A percentile compares a stretch with the other conserved stretches of the same genome.
These are phyloP conservation scores for Microdon myrmicae DNA, from an alignment of 2,888 invertebrate genomes.

Conservation along the genomic window DNA sequence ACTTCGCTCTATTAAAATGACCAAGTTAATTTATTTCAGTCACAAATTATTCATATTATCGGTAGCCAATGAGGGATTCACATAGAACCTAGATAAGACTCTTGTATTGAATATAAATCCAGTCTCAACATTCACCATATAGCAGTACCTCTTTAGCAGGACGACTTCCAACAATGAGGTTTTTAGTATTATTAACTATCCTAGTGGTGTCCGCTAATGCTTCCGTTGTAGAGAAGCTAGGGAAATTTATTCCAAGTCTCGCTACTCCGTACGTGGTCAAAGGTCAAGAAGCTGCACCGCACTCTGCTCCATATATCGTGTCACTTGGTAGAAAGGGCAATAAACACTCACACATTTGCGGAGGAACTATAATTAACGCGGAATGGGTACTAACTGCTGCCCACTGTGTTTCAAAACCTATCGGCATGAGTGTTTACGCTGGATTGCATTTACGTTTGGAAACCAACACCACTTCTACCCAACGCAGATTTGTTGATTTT, in stretches of 20 bases:
- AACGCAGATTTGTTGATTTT: slow-evolving; percentile 58
- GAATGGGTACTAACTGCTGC: slow-evolving; percentile 66
- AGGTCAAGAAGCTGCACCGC: slow-evolving; percentile 63
- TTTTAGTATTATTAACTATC: no score
- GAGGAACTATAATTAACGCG: slow-evolving; percentile 66
- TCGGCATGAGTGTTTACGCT: slow-evolving; percentile 61
- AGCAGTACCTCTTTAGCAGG: no score
- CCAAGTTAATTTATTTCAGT: no score
- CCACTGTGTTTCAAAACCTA: slow-evolving; percentile 60
- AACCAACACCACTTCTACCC: slow-evolving; percentile 55
- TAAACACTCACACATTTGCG: slow-evolving; percentile 65
- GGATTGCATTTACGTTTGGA: slow-evolving; percentile 64
- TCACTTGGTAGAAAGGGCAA: slow-evolving; percentile 59
- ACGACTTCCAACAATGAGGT: slow-evolving; percentile 58
- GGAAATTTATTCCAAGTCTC: slow-evolving; percentile 57
- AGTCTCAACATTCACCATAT: no score
- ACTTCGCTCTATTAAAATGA: no score
- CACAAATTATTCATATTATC: no score
- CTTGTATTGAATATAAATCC: no score
- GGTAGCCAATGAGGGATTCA: no score
- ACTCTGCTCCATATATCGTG: slow-evolving; percentile 67
- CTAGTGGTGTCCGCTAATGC: slow-evolving; percentile 57
- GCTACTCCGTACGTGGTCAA: slow-evolving; percentile 61
- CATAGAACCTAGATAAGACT: no score
- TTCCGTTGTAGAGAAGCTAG: slow-evolving; percentile 44